phyloP scores from a whole-genome alignment of 2,113 vertebrate genomes.

The Takifugu bimaculatus region DNA sequence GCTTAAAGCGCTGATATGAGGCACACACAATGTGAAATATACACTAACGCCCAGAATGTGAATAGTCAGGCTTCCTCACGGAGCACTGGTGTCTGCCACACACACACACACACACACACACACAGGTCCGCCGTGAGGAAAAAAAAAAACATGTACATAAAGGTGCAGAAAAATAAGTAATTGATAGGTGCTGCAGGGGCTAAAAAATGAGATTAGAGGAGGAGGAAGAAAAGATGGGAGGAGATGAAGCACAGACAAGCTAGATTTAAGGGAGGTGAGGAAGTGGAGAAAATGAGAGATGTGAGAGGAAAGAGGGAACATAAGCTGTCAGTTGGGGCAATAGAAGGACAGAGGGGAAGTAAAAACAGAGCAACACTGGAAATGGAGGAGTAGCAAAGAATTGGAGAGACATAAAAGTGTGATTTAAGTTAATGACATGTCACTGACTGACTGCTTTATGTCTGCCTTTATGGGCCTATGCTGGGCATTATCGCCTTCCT shows the following conservation, averaged over 20 bases:
- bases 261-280: slow-evolving; percentile 41
- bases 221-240: slow-evolving; percentile 15
- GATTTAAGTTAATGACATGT: slow-evolving; percentile 72
- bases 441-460: slow-evolving; percentile 66
- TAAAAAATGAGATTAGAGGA: slow-evolving; percentile 48
- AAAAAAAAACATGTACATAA: slow-evolving; percentile 24
- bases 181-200: slow-evolving; percentile 48
- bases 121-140: neutral
- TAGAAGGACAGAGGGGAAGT: slow-evolving; percentile 38
- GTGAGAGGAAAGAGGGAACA: slow-evolving; percentile 22
- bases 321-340: slow-evolving; percentile 45
- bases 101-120: slow-evolving; percentile 29
- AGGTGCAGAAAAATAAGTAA: slow-evolving; percentile 55
- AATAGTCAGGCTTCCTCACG: slow-evolving; percentile 10
- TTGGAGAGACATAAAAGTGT: slow-evolving; percentile 66
- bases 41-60: slow-evolving; percentile 2
- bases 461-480: slow-evolving; percentile 55
- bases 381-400: slow-evolving; percentile 34
- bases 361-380: slow-evolving; percentile 23
- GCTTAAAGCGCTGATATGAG: neutral
- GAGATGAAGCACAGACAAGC: slow-evolving; percentile 17
- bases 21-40: neutral
- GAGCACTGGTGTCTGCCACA: neutral
- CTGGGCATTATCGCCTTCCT: slow-evolving; percentile 44
- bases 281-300: slow-evolving; percentile 29